Conservation (phyloP, 1,140 invertebrate species). For the Eriocheir sinensis region DNA sequence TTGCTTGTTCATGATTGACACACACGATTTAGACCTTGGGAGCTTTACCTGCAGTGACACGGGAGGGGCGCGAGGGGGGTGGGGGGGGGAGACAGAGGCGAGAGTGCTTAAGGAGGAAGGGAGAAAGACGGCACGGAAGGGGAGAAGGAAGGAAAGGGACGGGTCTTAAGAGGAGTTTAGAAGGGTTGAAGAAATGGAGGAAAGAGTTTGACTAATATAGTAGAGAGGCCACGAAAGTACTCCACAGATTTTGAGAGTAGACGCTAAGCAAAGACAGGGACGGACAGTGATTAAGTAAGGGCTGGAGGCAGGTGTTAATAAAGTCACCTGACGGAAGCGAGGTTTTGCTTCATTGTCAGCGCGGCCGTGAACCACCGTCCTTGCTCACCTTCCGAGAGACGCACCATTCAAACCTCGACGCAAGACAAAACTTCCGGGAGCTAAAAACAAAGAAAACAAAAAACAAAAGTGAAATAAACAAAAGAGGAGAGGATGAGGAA, state of each 20-base stretch:
- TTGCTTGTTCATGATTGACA: conserved; percentile 77
- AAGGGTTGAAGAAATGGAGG: not conserved
- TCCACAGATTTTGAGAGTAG: not conserved
- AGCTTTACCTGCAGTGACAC: conserved; percentile 73
- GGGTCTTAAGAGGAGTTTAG: not conserved
- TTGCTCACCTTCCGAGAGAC: not conserved
- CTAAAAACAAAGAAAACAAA: not conserved
- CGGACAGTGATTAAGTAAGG: conserved; percentile 29
- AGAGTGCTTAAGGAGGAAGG: conserved; percentile 27
- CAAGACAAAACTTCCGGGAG: not conserved
- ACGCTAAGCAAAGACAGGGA: not conserved
- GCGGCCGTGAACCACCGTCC: not conserved
- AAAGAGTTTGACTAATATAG: not conserved
- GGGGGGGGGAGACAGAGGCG: not conserved
- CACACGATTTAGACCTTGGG: conserved; percentile 74
- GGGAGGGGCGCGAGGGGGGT: conserved; percentile 35
- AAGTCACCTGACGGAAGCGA: not conserved
- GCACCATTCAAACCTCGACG: not conserved
- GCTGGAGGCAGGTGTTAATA: conserved; percentile 35
- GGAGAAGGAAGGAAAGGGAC: not conserved
- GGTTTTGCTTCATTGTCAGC: not conserved
- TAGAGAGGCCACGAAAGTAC: not conserved
- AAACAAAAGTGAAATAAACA: not conserved
- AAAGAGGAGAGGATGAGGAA: not conserved
- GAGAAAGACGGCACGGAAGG: not conserved